Percentiles rank a stretch among this genome's conserved stretches.
Evolutionary conservation across 1,140 invertebrate genomes (phyloP).

Genomic region (Myzus persicae): DNA sequence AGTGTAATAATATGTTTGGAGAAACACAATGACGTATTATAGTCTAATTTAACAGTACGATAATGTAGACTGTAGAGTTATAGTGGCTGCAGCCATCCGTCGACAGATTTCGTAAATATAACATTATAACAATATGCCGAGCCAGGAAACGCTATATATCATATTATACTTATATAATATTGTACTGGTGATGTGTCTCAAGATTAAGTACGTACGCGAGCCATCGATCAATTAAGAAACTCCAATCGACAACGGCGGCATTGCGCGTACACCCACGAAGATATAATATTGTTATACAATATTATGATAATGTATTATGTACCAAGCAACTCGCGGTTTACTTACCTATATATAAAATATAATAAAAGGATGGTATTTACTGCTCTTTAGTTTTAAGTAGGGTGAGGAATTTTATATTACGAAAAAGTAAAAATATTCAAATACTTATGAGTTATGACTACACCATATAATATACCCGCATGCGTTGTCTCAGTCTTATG

Average conservation of each 20-base stretch:
- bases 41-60: not conserved
- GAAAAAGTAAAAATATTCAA: too few species aligned
- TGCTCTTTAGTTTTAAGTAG: too few species aligned
- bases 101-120: not conserved
- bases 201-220: not conserved
- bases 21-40: not conserved
- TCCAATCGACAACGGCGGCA: not conserved
- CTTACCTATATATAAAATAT: not conserved
- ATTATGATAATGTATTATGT: not conserved
- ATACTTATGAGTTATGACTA: too few species aligned
- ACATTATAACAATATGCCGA: not conserved
- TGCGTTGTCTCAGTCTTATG: too few species aligned
- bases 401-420: too few species aligned
- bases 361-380: not conserved
- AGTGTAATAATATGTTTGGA: not conserved
- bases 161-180: not conserved
- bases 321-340: too few species aligned
- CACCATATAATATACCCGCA: too few species aligned
- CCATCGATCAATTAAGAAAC: conserved; percentile 41
- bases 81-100: not conserved
- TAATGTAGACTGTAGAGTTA: too few species aligned
- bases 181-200: not conserved
- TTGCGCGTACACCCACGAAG: not conserved
- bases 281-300: not conserved
- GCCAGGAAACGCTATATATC: not conserved